Base-by-base conservation (phyloP, 2,888 invertebrate species). In the Agrotis segetum region DNA sequence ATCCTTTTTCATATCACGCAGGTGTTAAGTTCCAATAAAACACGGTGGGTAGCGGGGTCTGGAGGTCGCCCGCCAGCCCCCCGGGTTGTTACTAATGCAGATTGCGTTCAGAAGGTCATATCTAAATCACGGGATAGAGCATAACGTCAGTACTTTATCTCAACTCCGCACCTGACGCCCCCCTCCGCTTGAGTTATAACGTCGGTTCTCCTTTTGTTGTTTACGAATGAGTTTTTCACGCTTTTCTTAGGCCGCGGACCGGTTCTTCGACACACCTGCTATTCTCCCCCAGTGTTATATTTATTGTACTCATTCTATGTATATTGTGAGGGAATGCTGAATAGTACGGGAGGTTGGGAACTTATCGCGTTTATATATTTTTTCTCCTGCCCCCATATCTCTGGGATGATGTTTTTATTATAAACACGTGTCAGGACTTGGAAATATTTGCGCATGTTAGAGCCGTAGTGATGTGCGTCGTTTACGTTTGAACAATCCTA, bases 221-320 rank as follows among this genome's bases (percentile, higher is more conserved):
- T 93, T 92, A 92, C 93, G 93, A 94, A 95, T 93, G 94, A 94
- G 94, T 94, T 95, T 95, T 94, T 95, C 92, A 91, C 92, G 90
- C 92, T 89, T 76, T 89, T 87, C 91, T 88, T 88, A 90, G 89
- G 89, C 88, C 88, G 89, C 89, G 88, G 90, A 87, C 90, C 88
- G 88, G 77, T 85, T 89, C 90, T 92, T 91, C 92, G 91, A 89
- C 91, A 89, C 95, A 95, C 95, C 95, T 95, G 95, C 91, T 92
- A 85, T 91, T 85, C 87, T 88, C 89, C 88, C 88, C 87, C 84
- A 81, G 81, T 81, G 82, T 87, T 90, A 90, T 92, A 93, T 93
- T 92, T 92, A 92, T 92, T 88, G 89, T 87, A 83, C 88, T 89
- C 91, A 90, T 91, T 91, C 88, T 90, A 91, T 90, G 89, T 92